phyloP scores from a whole-genome alignment of 2,888 invertebrate species.

The Amaurobius ferox region DNA sequence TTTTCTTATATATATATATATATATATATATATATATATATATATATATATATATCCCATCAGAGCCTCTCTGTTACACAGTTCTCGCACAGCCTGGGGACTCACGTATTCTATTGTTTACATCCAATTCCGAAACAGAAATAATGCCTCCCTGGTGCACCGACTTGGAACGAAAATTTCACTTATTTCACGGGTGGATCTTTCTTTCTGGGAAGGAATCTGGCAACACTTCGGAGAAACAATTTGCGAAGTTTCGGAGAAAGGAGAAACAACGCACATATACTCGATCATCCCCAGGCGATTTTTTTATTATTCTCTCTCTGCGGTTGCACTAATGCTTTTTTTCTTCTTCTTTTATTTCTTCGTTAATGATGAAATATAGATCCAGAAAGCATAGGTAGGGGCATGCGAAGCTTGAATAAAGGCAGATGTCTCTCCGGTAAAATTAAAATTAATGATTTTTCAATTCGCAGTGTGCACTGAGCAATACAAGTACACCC shows the following conservation, averaged over 20 bases:
- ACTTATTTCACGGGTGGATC: background rate
- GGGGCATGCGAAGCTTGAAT: too few species aligned
- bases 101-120: slow-evolving; percentile 16
- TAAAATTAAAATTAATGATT: too few species aligned
- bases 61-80: too few species aligned
- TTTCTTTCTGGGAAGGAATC: background rate
- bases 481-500: too few species aligned
- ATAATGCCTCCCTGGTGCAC: background rate
- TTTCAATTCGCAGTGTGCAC: too few species aligned
- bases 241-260: too few species aligned
- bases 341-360: background rate
- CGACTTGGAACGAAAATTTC: slow-evolving; percentile 1
- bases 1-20: too few species aligned
- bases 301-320: background rate
- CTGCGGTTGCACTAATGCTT: background rate
- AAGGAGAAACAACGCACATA: background rate
- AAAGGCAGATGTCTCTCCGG: too few species aligned
- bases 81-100: too few species aligned
- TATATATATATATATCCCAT: too few species aligned
- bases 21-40: too few species aligned
- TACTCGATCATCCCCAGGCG: background rate
- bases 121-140: background rate
- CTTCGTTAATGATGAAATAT: background rate
- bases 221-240: background rate
- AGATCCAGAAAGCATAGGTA: background rate